Conservation (phyloP, 2,797 vertebrate genomes). For the Gymnoscopelus microlampas region DNA sequence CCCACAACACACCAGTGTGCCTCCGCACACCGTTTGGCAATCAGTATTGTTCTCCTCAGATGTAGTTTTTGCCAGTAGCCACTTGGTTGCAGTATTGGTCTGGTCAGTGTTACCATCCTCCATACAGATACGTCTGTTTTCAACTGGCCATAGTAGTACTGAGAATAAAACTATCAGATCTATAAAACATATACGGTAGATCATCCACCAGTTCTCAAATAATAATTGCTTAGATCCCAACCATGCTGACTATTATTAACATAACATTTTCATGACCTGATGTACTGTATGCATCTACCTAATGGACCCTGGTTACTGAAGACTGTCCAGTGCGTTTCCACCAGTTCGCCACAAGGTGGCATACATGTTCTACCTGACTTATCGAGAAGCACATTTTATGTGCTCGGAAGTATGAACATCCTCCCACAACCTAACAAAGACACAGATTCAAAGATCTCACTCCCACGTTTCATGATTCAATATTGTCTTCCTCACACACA, state of each 20-base stretch:
- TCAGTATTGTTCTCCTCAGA: background rate
- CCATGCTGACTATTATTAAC: too few species aligned
- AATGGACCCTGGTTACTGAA: background rate
- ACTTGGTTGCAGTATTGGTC: slow-evolving; percentile 65
- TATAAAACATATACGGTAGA: background rate
- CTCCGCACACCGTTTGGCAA: too few species aligned
- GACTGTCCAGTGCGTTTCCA: slow-evolving; percentile 19
- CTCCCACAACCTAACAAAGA: slow-evolving; percentile 1
- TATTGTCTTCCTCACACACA: too few species aligned
- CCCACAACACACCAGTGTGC: too few species aligned
- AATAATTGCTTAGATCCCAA: too few species aligned
- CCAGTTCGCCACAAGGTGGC: slow-evolving; percentile 65
- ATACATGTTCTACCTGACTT: background rate
- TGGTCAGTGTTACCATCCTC: slow-evolving; percentile 7
- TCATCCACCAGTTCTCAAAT: too few species aligned
- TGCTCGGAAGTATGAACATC: background rate
- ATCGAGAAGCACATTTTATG: slow-evolving; percentile 4
- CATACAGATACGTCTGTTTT: background rate
- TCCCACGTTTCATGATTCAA: background rate
- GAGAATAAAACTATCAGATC: background rate
- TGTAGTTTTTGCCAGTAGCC: slow-evolving; percentile 47
- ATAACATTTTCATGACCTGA: background rate
- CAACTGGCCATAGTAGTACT: background rate
- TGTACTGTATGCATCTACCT: background rate
- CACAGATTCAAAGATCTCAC: background rate